Conservation (phyloP, 2,888 invertebrate species). For the Carpatolechia fugitivella region DNA sequence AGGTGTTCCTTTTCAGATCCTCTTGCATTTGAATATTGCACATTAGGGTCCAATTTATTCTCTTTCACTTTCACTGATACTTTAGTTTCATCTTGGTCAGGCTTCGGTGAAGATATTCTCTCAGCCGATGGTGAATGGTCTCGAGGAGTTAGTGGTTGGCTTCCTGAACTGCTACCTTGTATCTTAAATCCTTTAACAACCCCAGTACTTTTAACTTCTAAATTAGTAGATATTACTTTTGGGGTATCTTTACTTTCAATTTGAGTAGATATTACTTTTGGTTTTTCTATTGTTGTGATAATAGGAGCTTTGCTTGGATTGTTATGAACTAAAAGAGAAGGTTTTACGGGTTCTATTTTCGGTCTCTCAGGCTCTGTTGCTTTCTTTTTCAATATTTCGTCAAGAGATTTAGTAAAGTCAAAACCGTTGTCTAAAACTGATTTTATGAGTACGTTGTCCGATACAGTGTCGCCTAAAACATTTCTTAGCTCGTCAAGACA, state of each 20-base stretch:
- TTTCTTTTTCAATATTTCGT: slow-evolving; percentile 81
- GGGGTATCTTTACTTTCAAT: slow-evolving; percentile 60
- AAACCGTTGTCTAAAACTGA: slow-evolving; percentile 86
- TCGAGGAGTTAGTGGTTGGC: slow-evolving; percentile 78
- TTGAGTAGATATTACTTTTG: slow-evolving; percentile 65
- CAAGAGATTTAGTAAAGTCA: slow-evolving; percentile 85
- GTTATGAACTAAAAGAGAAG: slow-evolving; percentile 38
- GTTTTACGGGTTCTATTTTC: slow-evolving; percentile 37
- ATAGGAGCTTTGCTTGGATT: slow-evolving; percentile 50
- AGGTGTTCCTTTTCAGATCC: slow-evolving; percentile 91
- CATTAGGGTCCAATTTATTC: slow-evolving; percentile 78
- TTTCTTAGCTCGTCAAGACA: slow-evolving; percentile 91
- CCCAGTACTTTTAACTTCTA: slow-evolving; percentile 59
- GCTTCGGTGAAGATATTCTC: slow-evolving; percentile 68
- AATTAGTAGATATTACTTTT: slow-evolving; percentile 63
- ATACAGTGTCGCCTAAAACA: slow-evolving; percentile 86
- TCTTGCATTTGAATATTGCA: slow-evolving; percentile 85
- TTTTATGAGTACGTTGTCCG: slow-evolving; percentile 86
- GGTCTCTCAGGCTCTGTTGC: slow-evolving; percentile 35
- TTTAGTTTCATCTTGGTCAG: slow-evolving; percentile 58
- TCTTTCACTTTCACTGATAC: slow-evolving; percentile 69
- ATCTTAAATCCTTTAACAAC: slow-evolving; percentile 81
- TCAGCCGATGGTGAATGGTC: slow-evolving; percentile 85
- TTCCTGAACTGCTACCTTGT: slow-evolving; percentile 42
- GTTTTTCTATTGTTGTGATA: slow-evolving; percentile 34